Conservation (phyloP, 2,797 vertebrate species). For the Myotis findleyi region DNA sequence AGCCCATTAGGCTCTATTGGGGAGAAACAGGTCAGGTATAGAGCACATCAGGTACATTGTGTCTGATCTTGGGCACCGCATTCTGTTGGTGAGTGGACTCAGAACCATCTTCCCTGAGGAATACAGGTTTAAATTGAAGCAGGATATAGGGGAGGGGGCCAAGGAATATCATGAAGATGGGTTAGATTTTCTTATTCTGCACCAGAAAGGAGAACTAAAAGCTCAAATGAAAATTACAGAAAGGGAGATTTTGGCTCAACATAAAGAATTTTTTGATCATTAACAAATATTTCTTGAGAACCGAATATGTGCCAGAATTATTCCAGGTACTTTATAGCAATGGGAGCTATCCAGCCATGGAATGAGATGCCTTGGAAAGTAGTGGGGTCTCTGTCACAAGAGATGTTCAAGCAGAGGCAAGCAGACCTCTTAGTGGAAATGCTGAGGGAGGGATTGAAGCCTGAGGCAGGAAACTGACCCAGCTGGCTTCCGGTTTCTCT, state of each 20-base stretch:
- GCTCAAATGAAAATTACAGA: neutral
- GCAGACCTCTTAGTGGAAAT: neutral
- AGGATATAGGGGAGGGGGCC: too few species aligned
- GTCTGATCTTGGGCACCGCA: neutral
- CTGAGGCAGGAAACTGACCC: neutral
- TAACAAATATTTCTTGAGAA: neutral
- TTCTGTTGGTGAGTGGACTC: neutral
- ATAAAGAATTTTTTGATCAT: neutral
- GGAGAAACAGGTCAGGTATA: neutral
- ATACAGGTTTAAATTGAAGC: neutral
- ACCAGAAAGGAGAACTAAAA: neutral
- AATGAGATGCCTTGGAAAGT: neutral
- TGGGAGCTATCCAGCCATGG: neutral
- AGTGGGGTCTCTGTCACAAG: neutral
- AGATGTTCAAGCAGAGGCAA: neutral
- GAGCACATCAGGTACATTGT: neutral
- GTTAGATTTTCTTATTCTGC: neutral
- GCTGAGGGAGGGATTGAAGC: neutral
- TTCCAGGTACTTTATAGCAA: neutral
- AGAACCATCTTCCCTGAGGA: neutral
- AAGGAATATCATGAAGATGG: neutral
- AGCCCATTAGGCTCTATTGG: neutral
- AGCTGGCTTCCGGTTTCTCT: neutral
- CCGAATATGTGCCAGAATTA: neutral
- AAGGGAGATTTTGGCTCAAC: neutral